phyloP scores from a whole-genome alignment of 2,113 vertebrate species.

The Donacobius atricapilla region DNA sequence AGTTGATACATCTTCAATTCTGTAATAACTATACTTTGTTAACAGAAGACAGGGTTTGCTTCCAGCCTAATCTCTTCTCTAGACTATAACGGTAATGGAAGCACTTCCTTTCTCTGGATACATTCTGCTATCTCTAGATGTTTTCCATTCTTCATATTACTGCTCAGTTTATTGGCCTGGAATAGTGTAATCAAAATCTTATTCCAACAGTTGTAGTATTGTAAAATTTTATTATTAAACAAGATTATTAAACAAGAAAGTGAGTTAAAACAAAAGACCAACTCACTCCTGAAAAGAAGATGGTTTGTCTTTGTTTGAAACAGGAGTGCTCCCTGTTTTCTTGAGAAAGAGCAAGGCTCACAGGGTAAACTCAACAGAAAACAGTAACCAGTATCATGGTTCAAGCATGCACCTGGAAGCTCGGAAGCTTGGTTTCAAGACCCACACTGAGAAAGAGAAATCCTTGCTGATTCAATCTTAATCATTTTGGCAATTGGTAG shows the following conservation, averaged over 20 bases:
- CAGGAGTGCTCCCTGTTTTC: not conserved
- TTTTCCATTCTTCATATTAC: not conserved
- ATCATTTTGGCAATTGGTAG: not conserved
- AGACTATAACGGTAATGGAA: not conserved
- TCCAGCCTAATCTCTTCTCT: not conserved
- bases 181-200: not conserved
- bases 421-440: not conserved
- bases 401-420: not conserved
- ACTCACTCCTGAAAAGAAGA: not conserved
- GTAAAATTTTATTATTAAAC: not conserved
- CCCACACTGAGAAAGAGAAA: not conserved
- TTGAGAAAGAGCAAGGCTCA: not conserved
- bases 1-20: not conserved
- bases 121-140: not conserved
- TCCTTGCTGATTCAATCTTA: not conserved
- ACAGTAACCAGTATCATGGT: not conserved
- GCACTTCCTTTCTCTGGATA: not conserved
- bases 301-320: not conserved
- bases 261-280: not conserved
- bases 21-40: not conserved
- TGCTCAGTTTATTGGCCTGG: not conserved
- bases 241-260: not conserved
- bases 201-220: not conserved
- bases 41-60: not conserved
- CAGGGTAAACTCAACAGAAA: not conserved